A percentile compares a stretch with the other conserved stretches of the same genome.
Conservation (phyloP, 2,797 vertebrate genomes). For the Thunnus albacares region DNA sequence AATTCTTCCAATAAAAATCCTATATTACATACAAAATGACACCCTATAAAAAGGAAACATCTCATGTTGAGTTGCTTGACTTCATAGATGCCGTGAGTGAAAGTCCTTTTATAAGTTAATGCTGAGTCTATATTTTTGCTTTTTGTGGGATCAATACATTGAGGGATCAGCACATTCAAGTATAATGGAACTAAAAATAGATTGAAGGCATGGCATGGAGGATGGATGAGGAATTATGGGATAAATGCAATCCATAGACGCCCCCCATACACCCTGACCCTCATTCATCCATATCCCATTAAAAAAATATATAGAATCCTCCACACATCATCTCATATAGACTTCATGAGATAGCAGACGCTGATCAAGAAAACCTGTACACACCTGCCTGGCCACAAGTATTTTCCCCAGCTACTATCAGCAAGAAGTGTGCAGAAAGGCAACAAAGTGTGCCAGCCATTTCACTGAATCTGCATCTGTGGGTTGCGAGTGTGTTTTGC, state of each 20-base stretch:
- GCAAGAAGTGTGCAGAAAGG: slow-evolving; percentile 18
- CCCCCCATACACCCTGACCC: neutral
- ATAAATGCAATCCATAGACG: slow-evolving; percentile 10
- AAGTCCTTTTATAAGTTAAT: slow-evolving; percentile 26
- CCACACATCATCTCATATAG: neutral
- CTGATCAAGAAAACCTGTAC: slow-evolving; percentile 53
- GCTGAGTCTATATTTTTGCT: neutral
- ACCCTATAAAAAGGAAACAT: neutral
- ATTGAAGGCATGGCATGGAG: neutral
- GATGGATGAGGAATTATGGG: slow-evolving; percentile 35
- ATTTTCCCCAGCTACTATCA: slow-evolving; percentile 37
- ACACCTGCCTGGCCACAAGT: slow-evolving; percentile 53
- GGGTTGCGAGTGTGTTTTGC: slow-evolving; percentile 9
- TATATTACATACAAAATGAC: neutral
- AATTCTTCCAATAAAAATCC: neutral
- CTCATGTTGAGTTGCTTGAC: neutral
- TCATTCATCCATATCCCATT: slow-evolving; percentile 20
- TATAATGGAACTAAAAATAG: slow-evolving; percentile 40
- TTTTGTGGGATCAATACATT: slow-evolving; percentile 30
- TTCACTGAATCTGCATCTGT: slow-evolving; percentile 20
- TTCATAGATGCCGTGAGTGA: neutral
- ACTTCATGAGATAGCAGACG: slow-evolving; percentile 31
- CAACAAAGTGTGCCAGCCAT: slow-evolving; percentile 37
- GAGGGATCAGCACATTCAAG: slow-evolving; percentile 37
- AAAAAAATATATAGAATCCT: slow-evolving; percentile 12